Conservation (phyloP, 1,140 invertebrate species). For the Patella vulgata region DNA sequence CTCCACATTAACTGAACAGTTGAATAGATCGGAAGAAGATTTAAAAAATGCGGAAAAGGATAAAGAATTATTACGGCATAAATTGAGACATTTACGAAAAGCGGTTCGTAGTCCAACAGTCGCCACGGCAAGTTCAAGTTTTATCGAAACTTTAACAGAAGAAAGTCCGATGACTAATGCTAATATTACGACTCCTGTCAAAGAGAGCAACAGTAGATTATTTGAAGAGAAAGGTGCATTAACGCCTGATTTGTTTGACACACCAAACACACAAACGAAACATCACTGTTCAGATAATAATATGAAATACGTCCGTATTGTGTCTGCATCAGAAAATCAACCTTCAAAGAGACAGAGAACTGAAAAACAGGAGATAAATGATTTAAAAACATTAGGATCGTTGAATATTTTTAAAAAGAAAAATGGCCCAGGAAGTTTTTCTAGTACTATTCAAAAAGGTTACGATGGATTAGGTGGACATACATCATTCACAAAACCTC, state of each 20-base stretch:
- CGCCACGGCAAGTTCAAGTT: constrained; percentile 36
- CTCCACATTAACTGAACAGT: constrained; percentile 19
- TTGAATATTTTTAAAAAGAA: constrained; percentile 44
- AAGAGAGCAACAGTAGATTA: not conserved
- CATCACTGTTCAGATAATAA: constrained; percentile 25
- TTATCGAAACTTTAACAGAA: constrained; percentile 36
- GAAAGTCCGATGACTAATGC: constrained; percentile 27
- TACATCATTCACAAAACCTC: constrained; percentile 33
- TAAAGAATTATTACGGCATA: constrained; percentile 32
- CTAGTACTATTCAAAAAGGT: constrained; percentile 28
- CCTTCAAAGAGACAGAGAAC: constrained; percentile 28
- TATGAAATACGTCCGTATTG: constrained; percentile 37
- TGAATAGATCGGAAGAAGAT: constrained; percentile 29
- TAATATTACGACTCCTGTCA: constrained; percentile 5
- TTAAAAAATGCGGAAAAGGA: constrained; percentile 40
- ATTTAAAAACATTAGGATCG: constrained; percentile 15
- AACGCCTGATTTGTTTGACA: constrained; percentile 29
- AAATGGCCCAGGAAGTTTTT: constrained; percentile 24
- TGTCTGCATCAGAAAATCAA: constrained; percentile 23
- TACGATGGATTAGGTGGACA: constrained; percentile 46
- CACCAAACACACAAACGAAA: constrained; percentile 11
- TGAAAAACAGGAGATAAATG: constrained; percentile 21
- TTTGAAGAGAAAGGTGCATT: not conserved
- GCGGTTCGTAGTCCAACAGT: constrained; percentile 26
- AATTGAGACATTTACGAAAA: constrained; percentile 29